phyloP scores from a whole-genome alignment of 2,113 vertebrate genomes.

The Sarotherodon lohbergeri region DNA sequence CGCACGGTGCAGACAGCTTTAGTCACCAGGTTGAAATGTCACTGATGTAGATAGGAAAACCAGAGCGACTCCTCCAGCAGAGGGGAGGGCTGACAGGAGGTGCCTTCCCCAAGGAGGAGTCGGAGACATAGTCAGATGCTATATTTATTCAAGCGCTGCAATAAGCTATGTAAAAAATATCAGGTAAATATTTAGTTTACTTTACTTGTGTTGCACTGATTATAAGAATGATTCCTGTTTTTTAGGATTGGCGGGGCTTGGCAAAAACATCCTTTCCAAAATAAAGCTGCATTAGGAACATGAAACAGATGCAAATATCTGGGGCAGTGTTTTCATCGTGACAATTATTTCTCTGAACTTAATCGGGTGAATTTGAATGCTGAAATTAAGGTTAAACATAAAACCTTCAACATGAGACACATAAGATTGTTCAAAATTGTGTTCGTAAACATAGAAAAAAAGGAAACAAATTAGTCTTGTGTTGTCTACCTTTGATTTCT shows the following conservation, averaged over 20 bases:
- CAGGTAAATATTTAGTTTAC: background rate
- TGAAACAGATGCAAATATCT: background rate
- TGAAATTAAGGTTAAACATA: background rate
- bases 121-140: background rate
- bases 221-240: background rate
- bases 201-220: background rate
- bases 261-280: background rate
- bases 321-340: background rate
- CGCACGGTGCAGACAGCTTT: slow-evolving; percentile 6
- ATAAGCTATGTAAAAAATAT: background rate
- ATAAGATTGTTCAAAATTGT: background rate
- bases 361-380: background rate
- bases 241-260: background rate
- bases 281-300: background rate
- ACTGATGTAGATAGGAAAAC: slow-evolving; percentile 5
- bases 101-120: slow-evolving; percentile 37
- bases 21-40: slow-evolving; percentile 15
- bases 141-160: background rate
- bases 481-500: background rate
- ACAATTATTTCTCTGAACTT: background rate
- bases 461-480: background rate
- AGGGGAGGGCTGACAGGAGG: slow-evolving; percentile 26
- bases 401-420: background rate
- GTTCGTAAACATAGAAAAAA: background rate
- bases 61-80: slow-evolving; percentile 1